Evolutionary conservation across 2,113 vertebrate species (phyloP).

Genomic region (Lepidothrix coronata): DNA sequence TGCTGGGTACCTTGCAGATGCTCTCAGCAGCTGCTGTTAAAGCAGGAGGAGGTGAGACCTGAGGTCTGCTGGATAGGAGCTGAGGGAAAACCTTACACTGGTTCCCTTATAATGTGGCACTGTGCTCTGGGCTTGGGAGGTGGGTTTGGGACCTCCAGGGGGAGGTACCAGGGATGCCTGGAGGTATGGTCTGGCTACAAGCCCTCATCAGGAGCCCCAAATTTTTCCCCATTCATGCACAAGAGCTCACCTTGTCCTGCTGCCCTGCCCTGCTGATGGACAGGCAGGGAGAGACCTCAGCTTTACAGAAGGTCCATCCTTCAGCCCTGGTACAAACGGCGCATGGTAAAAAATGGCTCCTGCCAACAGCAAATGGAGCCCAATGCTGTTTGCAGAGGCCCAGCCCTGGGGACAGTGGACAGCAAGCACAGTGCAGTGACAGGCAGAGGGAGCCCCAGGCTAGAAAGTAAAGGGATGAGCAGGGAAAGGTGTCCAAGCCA

Average conservation of each 20-base stretch:
- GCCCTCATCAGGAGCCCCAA: rapidly evolving
- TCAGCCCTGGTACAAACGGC: rapidly evolving
- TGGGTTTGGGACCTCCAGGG: neutral
- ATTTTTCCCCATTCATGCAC: rapidly evolving
- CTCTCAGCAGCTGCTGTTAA: neutral
- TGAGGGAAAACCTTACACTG: neutral
- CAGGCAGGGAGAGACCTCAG: neutral
- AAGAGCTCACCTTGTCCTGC: neutral
- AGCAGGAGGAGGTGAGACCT: neutral
- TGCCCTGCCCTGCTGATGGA: neutral
- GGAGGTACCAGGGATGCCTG: rapidly evolving
- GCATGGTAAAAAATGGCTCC: neutral
- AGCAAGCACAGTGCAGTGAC: rapidly evolving
- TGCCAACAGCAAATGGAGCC: neutral
- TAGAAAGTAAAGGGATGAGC: neutral
- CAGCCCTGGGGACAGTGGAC: neutral
- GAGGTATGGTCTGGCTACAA: rapidly evolving
- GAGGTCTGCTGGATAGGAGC: rapidly evolving
- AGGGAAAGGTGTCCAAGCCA: neutral
- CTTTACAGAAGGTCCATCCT: neutral
- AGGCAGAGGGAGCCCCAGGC: conserved; percentile 44
- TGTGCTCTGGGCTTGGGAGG: neutral
- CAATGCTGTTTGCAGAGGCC: neutral
- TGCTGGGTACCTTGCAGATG: neutral
- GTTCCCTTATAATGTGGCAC: rapidly evolving